Percentiles rank a stretch among this genome's conserved stretches.
Evolutionary conservation across 1,140 invertebrate species (phyloP).

Genomic region (Chlorops oryzae): DNA sequence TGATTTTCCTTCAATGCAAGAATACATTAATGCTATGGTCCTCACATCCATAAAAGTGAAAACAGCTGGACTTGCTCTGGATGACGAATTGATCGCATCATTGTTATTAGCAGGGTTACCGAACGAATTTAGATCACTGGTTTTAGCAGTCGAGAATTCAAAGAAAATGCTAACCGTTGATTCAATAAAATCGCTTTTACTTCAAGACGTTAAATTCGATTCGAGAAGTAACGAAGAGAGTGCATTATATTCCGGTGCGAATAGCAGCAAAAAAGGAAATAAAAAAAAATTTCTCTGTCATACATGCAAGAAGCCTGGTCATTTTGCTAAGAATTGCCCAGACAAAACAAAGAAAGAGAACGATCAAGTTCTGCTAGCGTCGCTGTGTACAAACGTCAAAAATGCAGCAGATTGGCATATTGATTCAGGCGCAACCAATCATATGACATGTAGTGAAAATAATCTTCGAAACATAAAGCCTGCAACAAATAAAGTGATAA

Average conservation of each 20-base stretch:
- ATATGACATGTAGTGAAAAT: conserved; percentile 1
- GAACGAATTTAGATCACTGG: neutral
- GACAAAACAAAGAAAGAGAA: no score
- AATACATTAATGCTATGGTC: no score
- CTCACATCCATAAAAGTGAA: neutral
- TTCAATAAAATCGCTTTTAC: no score
- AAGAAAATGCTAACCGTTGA: conserved; percentile 26
- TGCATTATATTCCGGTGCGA: no score
- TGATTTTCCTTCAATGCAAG: conserved; percentile 3
- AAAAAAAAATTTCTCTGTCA: neutral
- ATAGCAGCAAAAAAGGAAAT: neutral
- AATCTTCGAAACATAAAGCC: neutral
- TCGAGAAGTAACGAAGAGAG: neutral
- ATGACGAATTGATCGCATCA: neutral
- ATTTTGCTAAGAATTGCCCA: no score
- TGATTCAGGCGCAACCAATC: conserved; percentile 3
- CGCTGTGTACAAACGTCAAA: neutral
- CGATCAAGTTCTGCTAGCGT: no score
- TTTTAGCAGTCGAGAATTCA: conserved; percentile 16
- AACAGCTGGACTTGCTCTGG: no score
- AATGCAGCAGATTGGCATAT: conserved; percentile 2
- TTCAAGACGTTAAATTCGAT: conserved; percentile 31
- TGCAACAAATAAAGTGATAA: neutral
- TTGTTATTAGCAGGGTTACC: neutral
- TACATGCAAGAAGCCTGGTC: no score